phyloP scores from a whole-genome alignment of 2,113 vertebrate species.

The Alligator sinensis region DNA sequence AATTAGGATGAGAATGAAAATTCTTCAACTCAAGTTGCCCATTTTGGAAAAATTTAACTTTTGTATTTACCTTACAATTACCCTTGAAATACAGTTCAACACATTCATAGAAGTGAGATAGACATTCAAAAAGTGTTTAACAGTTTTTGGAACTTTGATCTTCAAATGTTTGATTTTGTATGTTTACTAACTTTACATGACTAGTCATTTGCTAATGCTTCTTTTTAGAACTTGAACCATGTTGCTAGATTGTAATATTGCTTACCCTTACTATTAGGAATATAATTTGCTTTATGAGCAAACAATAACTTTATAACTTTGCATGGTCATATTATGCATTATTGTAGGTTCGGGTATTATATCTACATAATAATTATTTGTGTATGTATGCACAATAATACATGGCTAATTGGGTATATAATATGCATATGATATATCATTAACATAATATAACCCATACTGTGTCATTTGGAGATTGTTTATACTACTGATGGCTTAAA shows the following conservation, averaged over 20 bases:
- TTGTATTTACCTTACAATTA: not conserved
- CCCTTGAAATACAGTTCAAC: not conserved
- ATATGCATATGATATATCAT: no score
- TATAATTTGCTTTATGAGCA: not conserved
- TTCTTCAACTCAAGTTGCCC: not conserved
- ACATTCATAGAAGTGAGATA: not conserved
- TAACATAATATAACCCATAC: no score
- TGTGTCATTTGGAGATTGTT: not conserved
- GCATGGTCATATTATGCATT: no score
- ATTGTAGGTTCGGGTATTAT: no score
- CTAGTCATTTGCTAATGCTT: not conserved
- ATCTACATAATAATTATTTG: no score
- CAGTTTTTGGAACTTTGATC: not conserved
- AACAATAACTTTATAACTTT: no score
- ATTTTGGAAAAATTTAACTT: not conserved
- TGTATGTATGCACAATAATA: no score
- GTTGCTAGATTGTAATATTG: not conserved
- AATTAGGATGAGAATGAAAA: not conserved
- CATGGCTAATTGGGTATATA: no score
- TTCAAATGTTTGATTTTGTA: not conserved
- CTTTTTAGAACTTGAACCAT: not conserved
- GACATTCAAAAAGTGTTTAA: not conserved
- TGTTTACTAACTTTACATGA: not conserved
- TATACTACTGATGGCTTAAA: not conserved
- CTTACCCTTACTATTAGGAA: not conserved